These are phyloP conservation scores for Hemithea aestivaria DNA, from an alignment of 2,888 invertebrate species.

Conservation along the genomic window DNA sequence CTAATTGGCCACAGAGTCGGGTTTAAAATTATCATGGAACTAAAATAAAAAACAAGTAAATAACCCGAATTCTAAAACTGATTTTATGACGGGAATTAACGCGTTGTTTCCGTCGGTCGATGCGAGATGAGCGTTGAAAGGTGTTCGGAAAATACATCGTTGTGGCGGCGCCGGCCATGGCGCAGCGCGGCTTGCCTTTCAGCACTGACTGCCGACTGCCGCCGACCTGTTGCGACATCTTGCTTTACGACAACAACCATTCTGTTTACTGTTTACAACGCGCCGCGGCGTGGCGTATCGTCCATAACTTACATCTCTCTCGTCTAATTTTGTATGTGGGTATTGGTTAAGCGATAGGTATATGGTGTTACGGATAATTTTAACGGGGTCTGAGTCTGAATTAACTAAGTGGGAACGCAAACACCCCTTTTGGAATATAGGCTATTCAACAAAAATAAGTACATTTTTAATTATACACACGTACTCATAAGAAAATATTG, in stretches of 20 bases:
- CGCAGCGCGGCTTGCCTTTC: slow-evolving; percentile 24
- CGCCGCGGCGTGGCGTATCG: slow-evolving; percentile 4
- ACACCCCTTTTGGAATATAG: too few relatives aligned
- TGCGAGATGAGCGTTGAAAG: slow-evolving; percentile 77
- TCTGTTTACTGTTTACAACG: slow-evolving; percentile 19
- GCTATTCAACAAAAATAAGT: too few relatives aligned
- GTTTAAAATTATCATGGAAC: slow-evolving; percentile 76
- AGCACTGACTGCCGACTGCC: too few relatives aligned
- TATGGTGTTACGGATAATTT: too few relatives aligned
- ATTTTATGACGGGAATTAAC: slow-evolving; percentile 80
- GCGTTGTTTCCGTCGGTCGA: slow-evolving; percentile 78
- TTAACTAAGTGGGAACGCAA: too few relatives aligned
- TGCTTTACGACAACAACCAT: slow-evolving; percentile 22
- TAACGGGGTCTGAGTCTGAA: too few relatives aligned
- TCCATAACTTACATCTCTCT: slow-evolving; percentile 12
- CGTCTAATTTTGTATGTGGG: too few relatives aligned
- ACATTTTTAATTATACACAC: too few relatives aligned
- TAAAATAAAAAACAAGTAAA: slow-evolving; percentile 79
- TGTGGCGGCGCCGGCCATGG: slow-evolving; percentile 33
- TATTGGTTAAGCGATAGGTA: too few relatives aligned
- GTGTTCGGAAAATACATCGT: slow-evolving; percentile 72
- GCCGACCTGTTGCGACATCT: slow-evolving; percentile 46
- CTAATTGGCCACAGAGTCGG: slow-evolving; percentile 68
- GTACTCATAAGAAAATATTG: too few relatives aligned
- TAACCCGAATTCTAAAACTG: slow-evolving; percentile 78